These are phyloP conservation scores for Ailurus styani DNA, from an alignment of 2,113 vertebrate species.

Conservation along the genomic window DNA sequence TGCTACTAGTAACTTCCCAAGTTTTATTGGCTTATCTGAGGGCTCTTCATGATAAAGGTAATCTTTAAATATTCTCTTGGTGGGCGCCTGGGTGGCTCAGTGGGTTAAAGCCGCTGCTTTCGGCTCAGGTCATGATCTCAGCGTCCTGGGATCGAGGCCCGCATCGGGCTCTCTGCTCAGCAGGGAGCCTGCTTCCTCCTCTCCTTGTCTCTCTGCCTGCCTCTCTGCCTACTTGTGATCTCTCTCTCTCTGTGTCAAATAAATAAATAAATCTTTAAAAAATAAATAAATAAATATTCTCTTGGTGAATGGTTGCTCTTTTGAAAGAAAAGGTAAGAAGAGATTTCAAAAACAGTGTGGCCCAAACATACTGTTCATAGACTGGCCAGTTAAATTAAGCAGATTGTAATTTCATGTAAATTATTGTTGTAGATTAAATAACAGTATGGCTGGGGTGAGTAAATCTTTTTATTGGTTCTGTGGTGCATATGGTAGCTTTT, in stretches of 20 bases:
- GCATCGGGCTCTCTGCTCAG: too few species aligned
- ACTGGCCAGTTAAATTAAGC: not conserved
- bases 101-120: too few species aligned
- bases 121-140: too few species aligned
- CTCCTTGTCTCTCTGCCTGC: too few species aligned
- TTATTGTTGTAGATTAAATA: not conserved
- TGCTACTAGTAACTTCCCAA: not conserved
- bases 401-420: not conserved
- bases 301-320: not conserved
- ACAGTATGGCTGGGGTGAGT: not conserved
- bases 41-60: conserved; percentile 1
- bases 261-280: too few species aligned
- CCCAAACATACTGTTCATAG: not conserved
- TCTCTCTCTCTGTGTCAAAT: too few species aligned
- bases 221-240: too few species aligned
- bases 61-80: not conserved
- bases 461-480: not conserved
- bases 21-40: not conserved
- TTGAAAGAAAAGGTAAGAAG: conserved; percentile 17
- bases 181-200: too few species aligned
- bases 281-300: conserved; percentile 19
- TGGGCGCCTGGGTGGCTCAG: too few species aligned
- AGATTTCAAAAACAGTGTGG: not conserved
- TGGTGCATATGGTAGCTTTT: not conserved
- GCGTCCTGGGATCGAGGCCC: too few species aligned